Base-by-base conservation (phyloP, 2,113 vertebrate genomes). In the Oreochromis niloticus region DNA sequence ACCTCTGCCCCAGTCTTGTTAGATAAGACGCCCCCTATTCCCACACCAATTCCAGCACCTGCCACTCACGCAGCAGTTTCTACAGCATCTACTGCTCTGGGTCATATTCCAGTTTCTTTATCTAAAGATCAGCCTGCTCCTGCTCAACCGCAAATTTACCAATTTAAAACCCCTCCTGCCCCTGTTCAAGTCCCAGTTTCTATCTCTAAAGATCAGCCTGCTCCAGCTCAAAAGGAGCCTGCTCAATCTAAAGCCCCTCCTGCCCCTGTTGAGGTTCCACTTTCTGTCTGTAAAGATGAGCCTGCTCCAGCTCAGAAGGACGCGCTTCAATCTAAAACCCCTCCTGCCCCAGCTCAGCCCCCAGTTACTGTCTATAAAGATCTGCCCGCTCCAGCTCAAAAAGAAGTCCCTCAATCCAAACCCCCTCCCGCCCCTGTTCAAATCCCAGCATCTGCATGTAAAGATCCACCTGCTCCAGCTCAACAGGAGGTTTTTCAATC, bases 21-120 rank as follows among this genome's bases (percentile, higher is more conserved):
- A 48, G 90, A 92, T 85, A 93, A 91, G 83, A 89, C 4, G 4
- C 36, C 71, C 9, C 56, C 91, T 52, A 79, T 41, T 84, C 61
- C 81, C 12, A 66, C 36, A 32, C 7, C 11, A 2, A 24, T 36
- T 61, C 19, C 88, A 87, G 43, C 66, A 24, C 19, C 87, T 32
- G 34, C 22, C 17, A 50, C 73, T 82, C 41, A 57, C 13, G 55
- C 82, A 89, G 84, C 27, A 75, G n/a, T 78, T 90, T 68, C 79
- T 34, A n/a, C 61, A 79, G 75, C 81, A 73, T 52, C 86, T 87
- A 32, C 61, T 84, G 48, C 68, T 63, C 11, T 5, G 10, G 81
- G 41, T 85, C 86, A 84, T 24, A 88, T 83, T 17, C 36, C 84
- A 83, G 57, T 66, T n/a, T 78, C 87, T 81, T 68, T 80, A 24